Evolutionary conservation across 2,797 vertebrate species (phyloP).

Genomic region (Phataginus tricuspis): DNA sequence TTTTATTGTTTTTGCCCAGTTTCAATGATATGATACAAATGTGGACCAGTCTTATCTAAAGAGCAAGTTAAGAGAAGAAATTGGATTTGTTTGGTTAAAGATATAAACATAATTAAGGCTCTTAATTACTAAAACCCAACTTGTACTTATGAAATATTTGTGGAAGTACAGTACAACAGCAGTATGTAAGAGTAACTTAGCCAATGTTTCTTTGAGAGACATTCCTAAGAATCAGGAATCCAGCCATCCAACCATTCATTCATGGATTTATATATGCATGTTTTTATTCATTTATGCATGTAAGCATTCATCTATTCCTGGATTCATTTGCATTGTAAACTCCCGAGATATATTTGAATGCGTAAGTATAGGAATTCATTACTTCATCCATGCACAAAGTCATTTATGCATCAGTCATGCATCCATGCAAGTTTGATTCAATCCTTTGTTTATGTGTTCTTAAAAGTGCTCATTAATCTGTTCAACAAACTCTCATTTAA

Average conservation of each 20-base stretch:
- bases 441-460: constrained; percentile 58
- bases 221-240: constrained; percentile 26
- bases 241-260: constrained; percentile 56
- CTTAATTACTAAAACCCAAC: constrained; percentile 15
- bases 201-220: not conserved
- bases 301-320: constrained; percentile 65
- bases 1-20: not conserved
- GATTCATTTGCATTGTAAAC: constrained; percentile 68
- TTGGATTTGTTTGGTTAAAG: not conserved
- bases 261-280: constrained; percentile 53
- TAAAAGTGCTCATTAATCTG: constrained; percentile 72
- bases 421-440: constrained; percentile 66
- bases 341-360: constrained; percentile 68
- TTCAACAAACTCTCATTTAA: constrained; percentile 67
- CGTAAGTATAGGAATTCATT: constrained; percentile 66
- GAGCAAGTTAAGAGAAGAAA: not conserved
- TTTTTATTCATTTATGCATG: constrained; percentile 76
- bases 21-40: not conserved
- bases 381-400: constrained; percentile 63
- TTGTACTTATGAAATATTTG: not conserved
- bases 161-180: not conserved
- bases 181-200: not conserved
- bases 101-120: not conserved
- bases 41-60: not conserved
- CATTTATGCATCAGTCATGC: constrained; percentile 56